phyloP scores from a whole-genome alignment of 2,888 invertebrate genomes.

The Cylindroiulus punctatus region DNA sequence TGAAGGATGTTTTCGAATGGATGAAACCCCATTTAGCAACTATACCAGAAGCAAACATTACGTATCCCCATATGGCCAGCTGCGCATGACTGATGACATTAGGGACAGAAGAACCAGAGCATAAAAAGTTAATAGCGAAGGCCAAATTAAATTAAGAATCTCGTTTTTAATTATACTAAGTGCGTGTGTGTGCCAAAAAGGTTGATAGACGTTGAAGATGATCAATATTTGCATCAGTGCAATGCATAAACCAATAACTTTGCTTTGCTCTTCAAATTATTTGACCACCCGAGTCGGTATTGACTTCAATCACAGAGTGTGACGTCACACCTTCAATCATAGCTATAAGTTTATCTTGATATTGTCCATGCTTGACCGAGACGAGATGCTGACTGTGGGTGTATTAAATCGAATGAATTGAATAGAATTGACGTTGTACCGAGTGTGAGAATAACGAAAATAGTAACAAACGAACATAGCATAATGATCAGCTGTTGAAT shows the following conservation, averaged over 20 bases:
- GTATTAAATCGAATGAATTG: too few relatives aligned
- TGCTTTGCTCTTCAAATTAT: not conserved
- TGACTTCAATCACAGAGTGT: not conserved
- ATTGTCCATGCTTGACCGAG: not conserved
- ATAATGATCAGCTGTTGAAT: not conserved
- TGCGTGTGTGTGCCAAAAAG: not conserved
- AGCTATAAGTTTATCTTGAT: not conserved
- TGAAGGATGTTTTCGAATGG: not conserved
- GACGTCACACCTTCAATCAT: not conserved
- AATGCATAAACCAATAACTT: not conserved
- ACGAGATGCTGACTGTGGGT: too few relatives aligned
- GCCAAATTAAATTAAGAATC: constrained; percentile 20
- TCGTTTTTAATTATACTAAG: not conserved
- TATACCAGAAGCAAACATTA: not conserved
- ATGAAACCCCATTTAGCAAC: not conserved
- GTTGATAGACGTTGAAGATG: not conserved
- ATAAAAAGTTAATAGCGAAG: not conserved
- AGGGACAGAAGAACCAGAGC: not conserved
- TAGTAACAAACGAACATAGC: not conserved
- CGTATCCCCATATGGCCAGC: not conserved
- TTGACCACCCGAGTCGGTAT: not conserved
- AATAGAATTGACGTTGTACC: too few relatives aligned
- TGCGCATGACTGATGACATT: not conserved
- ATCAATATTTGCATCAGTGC: constrained; percentile 4
- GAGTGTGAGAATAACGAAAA: not conserved